Evolutionary conservation across 2,888 invertebrate genomes (phyloP).

Genomic region (Gandaritis pyraliata): DNA sequence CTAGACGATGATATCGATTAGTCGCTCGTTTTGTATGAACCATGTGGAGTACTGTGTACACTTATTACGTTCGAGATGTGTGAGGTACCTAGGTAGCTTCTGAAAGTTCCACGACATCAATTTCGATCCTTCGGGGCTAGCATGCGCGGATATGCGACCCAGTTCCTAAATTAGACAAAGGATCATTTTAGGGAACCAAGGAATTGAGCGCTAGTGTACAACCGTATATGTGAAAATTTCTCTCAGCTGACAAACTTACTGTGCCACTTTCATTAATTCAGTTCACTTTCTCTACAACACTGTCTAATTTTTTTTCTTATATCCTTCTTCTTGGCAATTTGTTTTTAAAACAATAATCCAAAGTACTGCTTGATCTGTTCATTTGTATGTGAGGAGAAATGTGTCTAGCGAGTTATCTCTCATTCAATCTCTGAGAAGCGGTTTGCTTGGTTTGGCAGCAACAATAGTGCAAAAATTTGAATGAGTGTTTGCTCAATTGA

Average conservation of each 20-base stretch:
- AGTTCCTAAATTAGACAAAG: slow-evolving; percentile 50
- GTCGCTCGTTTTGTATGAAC: slow-evolving; percentile 45
- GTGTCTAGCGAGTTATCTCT: too few species aligned
- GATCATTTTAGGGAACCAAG: slow-evolving; percentile 16
- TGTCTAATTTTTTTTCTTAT: too few species aligned
- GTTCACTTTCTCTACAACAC: slow-evolving; percentile 33
- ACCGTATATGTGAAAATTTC: slow-evolving; percentile 12
- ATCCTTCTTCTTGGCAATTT: too few species aligned
- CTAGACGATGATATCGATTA: slow-evolving; percentile 70
- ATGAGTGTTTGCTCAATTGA: slow-evolving; percentile 13
- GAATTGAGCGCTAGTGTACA: slow-evolving; percentile 7
- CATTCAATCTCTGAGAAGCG: too few species aligned
- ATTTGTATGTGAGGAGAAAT: too few species aligned
- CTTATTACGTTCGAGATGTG: background rate
- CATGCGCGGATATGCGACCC: slow-evolving; percentile 48
- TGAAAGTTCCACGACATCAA: background rate
- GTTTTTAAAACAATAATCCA: too few species aligned
- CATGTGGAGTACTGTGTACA: background rate
- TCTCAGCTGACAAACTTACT: slow-evolving; percentile 3
- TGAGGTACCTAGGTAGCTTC: background rate
- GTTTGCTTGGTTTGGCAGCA: background rate
- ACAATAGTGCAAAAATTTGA: slow-evolving; percentile 22
- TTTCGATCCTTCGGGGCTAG: background rate
- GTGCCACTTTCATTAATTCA: slow-evolving; percentile 37
- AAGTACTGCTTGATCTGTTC: too few species aligned